A percentile compares a stretch with the other conserved stretches of the same genome.
These are phyloP conservation scores for human (Homo sapiens) DNA, from an alignment of 2,113 vertebrate genomes.

Conservation along the genomic window GRCh38 chrX:67562501-67563000, in stretches of 20 bases:
- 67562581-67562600: not conserved
- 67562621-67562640: not conserved
- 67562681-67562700: not conserved
- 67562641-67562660: not conserved
- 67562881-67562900: slow-evolving; percentile 43
- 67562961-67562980: not conserved
- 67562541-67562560: not conserved
- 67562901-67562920: not conserved
- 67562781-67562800: not conserved
- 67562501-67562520: not conserved
- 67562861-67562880: not conserved
- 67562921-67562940: slow-evolving; percentile 17
- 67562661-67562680: slow-evolving; percentile 4
- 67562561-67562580: not conserved
- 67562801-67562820: not conserved
- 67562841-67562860: not conserved
- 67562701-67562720: not conserved
- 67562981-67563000: slow-evolving; percentile 23
- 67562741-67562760: not conserved
- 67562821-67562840: not conserved
- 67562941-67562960: not conserved
- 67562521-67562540: not conserved
- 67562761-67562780: not conserved
- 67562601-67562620: not conserved
- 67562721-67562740: not conserved